A percentile compares a stretch with the other conserved stretches of the same genome.
Evolutionary conservation across 2,113 vertebrate species (phyloP).

Genomic region (Alethe diademata): DNA sequence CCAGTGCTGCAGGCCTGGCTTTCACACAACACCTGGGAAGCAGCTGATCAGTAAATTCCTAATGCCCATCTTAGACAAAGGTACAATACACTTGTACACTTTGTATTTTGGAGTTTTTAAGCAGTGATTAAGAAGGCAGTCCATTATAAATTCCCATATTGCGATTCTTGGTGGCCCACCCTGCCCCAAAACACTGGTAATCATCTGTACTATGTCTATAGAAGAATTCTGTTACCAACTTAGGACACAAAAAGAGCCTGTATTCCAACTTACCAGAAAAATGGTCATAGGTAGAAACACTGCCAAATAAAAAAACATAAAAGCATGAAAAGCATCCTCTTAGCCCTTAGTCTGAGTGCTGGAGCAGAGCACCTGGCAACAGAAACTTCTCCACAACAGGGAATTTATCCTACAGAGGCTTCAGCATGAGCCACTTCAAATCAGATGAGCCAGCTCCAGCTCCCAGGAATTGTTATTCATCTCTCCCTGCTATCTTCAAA

Average conservation of each 20-base stretch:
- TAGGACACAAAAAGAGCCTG: background rate
- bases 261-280: background rate
- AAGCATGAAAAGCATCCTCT: background rate
- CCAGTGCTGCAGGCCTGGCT: background rate
- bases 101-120: background rate
- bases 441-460: background rate
- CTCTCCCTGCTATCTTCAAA: background rate
- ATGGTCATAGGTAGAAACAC: background rate
- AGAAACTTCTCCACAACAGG: background rate
- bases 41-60: background rate
- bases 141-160: background rate
- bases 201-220: fast-evolving
- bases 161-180: background rate
- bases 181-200: background rate
- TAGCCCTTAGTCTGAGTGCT: background rate
- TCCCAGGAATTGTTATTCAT: background rate
- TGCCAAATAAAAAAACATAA: background rate
- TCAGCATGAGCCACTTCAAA: background rate
- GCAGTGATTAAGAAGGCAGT: background rate
- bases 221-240: background rate
- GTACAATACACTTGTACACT: fast-evolving
- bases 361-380: background rate
- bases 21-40: background rate
- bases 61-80: background rate
- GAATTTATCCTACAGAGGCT: background rate